These are phyloP conservation scores for Synergus laeviventris DNA, from an alignment of 2,888 invertebrate species.

Conservation along the genomic window DNA sequence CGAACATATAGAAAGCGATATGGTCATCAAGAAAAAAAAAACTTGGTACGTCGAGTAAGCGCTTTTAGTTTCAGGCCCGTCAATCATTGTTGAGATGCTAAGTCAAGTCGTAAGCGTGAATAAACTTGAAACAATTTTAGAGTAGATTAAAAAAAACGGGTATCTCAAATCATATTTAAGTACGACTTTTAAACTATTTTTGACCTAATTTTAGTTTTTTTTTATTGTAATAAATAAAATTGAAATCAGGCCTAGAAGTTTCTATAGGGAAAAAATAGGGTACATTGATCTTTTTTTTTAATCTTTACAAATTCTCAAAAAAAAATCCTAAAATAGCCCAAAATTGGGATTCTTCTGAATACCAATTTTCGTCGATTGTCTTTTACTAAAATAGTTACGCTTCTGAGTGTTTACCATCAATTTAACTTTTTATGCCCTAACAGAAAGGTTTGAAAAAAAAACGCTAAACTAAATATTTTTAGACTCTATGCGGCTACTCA, in stretches of 20 bases:
- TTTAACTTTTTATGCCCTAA: neutral
- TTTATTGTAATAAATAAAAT: too few species aligned
- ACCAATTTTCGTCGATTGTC: neutral
- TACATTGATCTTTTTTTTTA: too few species aligned
- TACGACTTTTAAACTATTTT: too few species aligned
- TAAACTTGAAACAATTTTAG: neutral
- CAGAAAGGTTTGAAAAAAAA: neutral
- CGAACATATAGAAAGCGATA: slow-evolving; percentile 2
- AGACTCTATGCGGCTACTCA: slow-evolving; percentile 24
- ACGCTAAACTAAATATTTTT: slow-evolving; percentile 7
- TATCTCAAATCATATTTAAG: too few species aligned
- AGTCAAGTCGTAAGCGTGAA: neutral
- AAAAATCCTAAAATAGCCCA: too few species aligned
- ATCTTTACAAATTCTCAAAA: too few species aligned
- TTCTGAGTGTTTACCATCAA: neutral
- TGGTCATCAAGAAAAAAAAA: slow-evolving; percentile 12
- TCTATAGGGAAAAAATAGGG: too few species aligned
- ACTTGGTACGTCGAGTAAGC: neutral
- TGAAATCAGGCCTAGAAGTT: too few species aligned
- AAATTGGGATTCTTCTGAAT: too few species aligned
- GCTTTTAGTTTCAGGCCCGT: slow-evolving; percentile 7
- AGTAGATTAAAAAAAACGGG: neutral
- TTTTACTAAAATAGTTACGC: neutral
- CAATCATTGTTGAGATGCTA: slow-evolving; percentile 6
- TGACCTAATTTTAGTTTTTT: too few species aligned